Conservation (phyloP, 2,797 vertebrate genomes). For the Poecilia wingei region DNA sequence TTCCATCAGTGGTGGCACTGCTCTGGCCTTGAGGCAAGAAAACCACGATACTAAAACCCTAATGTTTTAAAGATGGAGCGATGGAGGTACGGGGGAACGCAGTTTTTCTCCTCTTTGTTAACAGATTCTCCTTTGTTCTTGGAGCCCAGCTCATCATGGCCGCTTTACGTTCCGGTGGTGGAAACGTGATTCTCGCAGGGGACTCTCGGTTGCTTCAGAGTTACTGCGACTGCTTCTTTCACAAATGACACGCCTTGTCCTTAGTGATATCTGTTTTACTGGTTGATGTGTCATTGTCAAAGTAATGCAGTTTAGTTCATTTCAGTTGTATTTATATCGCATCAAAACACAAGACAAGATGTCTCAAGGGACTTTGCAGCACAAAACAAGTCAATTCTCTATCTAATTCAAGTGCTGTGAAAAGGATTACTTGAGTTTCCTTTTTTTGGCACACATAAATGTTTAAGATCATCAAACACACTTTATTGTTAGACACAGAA, state of each 20-base stretch:
- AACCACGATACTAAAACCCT: not conserved
- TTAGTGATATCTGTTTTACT: not conserved
- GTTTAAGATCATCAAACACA: not conserved
- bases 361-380: not conserved
- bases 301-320: not conserved
- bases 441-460: not conserved
- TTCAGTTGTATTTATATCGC: not conserved
- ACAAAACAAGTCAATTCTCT: not conserved
- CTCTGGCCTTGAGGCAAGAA: not conserved
- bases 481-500: not conserved
- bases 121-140: not conserved
- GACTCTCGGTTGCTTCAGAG: not conserved
- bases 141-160: not conserved
- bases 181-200: not conserved
- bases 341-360: not conserved
- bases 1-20: not conserved
- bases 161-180: not conserved
- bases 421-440: not conserved
- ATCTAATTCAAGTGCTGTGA: not conserved
- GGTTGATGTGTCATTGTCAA: not conserved
- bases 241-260: not conserved
- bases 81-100: no score
- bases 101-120: not conserved
- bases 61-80: conserved; percentile 5
- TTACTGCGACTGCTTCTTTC: not conserved